These are phyloP conservation scores for Phthorimaea operculella DNA, from an alignment of 1,140 invertebrate genomes.

Conservation along the genomic window DNA sequence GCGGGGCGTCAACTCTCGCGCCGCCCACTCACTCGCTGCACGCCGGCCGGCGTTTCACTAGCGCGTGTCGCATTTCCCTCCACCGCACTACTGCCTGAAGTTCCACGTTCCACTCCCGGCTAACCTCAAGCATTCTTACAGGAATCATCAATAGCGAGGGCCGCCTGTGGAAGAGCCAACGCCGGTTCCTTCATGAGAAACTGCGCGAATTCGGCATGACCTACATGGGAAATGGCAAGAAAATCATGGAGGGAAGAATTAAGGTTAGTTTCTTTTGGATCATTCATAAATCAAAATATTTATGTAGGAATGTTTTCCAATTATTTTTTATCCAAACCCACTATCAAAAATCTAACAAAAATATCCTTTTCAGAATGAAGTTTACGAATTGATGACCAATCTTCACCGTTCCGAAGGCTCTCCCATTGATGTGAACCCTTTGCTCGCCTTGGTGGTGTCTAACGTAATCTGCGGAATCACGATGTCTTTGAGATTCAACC, in stretches of 20 bases:
- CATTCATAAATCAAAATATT: neutral
- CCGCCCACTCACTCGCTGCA: slow-evolving; percentile 2
- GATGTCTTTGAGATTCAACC: slow-evolving; percentile 87
- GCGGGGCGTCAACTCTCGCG: slow-evolving; percentile 19
- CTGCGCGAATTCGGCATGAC: slow-evolving; percentile 92
- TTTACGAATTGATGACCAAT: slow-evolving; percentile 76
- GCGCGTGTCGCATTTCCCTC: neutral
- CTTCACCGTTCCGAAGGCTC: slow-evolving; percentile 71
- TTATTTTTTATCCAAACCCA: no score
- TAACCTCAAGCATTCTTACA: slow-evolving; percentile 41
- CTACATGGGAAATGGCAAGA: slow-evolving; percentile 79
- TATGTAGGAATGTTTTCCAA: neutral
- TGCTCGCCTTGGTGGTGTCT: slow-evolving; percentile 83
- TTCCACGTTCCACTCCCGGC: no score
- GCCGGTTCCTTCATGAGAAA: slow-evolving; percentile 89
- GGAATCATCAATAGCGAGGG: slow-evolving; percentile 93
- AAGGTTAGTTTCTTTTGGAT: slow-evolving; percentile 67
- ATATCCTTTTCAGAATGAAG: slow-evolving; percentile 74
- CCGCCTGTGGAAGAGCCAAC: slow-evolving; percentile 90
- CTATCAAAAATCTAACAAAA: slow-evolving; percentile 10
- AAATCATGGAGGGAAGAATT: slow-evolving; percentile 86
- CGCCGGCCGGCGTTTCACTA: no score
- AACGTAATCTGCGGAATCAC: slow-evolving; percentile 93
- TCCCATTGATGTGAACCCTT: slow-evolving; percentile 76
- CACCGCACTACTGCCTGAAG: no score